Conservation (phyloP, 2,113 vertebrate genomes). For the Urocynchramus pylzowi region DNA sequence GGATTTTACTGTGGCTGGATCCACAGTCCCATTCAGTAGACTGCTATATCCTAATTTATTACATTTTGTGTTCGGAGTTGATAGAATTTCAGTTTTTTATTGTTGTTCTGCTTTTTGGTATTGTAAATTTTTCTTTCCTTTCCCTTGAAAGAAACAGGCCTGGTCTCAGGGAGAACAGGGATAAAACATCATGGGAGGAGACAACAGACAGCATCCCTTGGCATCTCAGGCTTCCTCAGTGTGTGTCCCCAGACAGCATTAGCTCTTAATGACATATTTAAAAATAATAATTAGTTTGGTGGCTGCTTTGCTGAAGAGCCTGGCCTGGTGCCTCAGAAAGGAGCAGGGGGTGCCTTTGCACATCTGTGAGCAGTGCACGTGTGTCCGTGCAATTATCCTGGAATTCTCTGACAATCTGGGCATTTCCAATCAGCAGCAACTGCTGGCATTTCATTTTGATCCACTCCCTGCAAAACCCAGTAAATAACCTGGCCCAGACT, state of each 20-base stretch:
- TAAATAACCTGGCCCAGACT: not conserved
- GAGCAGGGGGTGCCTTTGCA: not conserved
- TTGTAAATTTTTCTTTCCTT: not conserved
- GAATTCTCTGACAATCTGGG: not conserved
- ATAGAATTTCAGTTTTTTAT: not conserved
- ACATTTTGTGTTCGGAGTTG: not conserved
- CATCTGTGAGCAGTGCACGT: fast-evolving
- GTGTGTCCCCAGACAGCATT: not conserved
- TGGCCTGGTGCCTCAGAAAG: not conserved
- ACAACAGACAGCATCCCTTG: not conserved
- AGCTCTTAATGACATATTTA: not conserved
- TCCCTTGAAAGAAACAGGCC: not conserved
- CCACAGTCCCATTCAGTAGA: not conserved
- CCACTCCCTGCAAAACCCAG: not conserved
- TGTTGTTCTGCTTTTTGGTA: not conserved
- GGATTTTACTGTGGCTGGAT: not conserved
- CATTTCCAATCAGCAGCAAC: not conserved
- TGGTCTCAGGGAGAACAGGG: not conserved
- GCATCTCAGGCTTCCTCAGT: not conserved
- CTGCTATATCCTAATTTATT: not conserved
- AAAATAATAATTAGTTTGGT: not conserved
- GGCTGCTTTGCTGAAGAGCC: not conserved
- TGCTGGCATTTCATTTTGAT: not conserved
- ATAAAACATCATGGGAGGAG: not conserved
- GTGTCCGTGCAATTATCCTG: fast-evolving